Percentiles rank a stretch among this genome's conserved stretches.
Conservation (phyloP, 2,888 invertebrate species). For the Digitonthophagus gazella region DNA sequence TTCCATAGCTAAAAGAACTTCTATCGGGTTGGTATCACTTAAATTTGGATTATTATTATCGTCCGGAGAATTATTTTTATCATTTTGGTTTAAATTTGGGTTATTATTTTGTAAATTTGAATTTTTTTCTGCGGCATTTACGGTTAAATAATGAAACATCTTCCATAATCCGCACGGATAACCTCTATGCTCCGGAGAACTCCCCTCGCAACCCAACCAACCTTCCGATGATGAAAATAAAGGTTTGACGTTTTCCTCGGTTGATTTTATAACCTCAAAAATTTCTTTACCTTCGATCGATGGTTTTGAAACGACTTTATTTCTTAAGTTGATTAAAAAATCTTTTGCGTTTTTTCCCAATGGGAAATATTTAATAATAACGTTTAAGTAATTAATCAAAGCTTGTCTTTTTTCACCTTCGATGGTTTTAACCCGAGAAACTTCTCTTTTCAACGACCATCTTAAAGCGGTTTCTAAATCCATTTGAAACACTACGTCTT, state of each 20-base stretch:
- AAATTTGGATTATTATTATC: constrained; percentile 33
- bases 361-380: constrained; percentile 78
- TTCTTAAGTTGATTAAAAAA: constrained; percentile 62
- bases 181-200: constrained; percentile 71
- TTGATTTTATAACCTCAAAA: constrained; percentile 44
- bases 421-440: constrained; percentile 68
- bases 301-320: constrained; percentile 48
- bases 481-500: constrained; percentile 72
- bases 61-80: too few relatives aligned
- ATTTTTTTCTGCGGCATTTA: constrained; percentile 58
- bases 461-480: constrained; percentile 88
- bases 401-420: constrained; percentile 70
- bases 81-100: too few relatives aligned
- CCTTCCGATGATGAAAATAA: constrained; percentile 56
- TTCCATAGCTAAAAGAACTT: constrained; percentile 78
- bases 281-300: constrained; percentile 61
- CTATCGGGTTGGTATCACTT: constrained; percentile 58
- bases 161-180: constrained; percentile 96
- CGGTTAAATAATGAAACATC: constrained; percentile 88
- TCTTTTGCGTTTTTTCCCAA: constrained; percentile 65
- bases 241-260: constrained; percentile 57
- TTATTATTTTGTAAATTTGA: too few relatives aligned
- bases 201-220: constrained; percentile 85
- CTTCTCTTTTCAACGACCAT: constrained; percentile 80
- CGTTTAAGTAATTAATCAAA: constrained; percentile 69